Base-by-base conservation (phyloP, 2,113 vertebrate species). In the Nyctereutes procyonoides region DNA sequence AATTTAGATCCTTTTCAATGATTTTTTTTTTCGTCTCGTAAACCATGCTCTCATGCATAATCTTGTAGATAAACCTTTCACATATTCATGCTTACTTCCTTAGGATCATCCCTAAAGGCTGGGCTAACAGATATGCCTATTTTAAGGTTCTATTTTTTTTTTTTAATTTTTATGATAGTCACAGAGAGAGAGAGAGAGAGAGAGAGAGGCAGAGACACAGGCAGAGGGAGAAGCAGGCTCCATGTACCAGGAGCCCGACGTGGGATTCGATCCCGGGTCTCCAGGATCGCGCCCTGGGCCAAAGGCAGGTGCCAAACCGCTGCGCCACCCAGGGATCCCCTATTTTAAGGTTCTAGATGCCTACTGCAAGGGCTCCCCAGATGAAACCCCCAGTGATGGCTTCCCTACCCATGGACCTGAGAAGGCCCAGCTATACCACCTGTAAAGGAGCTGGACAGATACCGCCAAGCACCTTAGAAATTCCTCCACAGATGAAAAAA, bases 1-100 rank as follows among this genome's bases (percentile, higher is more conserved):
- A 77, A 92, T 95, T 73, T 69, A 95, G 73, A 95, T 95, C 20
- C 60, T 96, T 95, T 95, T 95, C 67, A 55, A 35, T 58, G 67
- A 55, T 80, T 79, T 82, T 77, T 58, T 58, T 91, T 43, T 76
- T 73, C 51, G 35, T 69, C 48, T 63, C 63, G 76, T 84, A 86
- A 93, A 90, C 94, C 96, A 56, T 84, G 10, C 12, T 96, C 35
- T 96, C 62, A 8, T 17, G 22, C 35, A 87, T 77, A 95, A 73
- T 81, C 84, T 84, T 93, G 8, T 17, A 95, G 56, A 91, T 80
- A 95, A 90, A 90, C 76, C 73, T 93, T 76, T 95, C 76, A 95
- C n/a, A 88, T 92, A 79, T 55, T 80, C 53, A 24, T 60, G 83
- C 56, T 83, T 82, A 77, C 62, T 91, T 92, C 73, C 74, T 73